Evolutionary conservation across 2,797 vertebrate species (phyloP).

Genomic region (Silurus lanzhouensis): DNA sequence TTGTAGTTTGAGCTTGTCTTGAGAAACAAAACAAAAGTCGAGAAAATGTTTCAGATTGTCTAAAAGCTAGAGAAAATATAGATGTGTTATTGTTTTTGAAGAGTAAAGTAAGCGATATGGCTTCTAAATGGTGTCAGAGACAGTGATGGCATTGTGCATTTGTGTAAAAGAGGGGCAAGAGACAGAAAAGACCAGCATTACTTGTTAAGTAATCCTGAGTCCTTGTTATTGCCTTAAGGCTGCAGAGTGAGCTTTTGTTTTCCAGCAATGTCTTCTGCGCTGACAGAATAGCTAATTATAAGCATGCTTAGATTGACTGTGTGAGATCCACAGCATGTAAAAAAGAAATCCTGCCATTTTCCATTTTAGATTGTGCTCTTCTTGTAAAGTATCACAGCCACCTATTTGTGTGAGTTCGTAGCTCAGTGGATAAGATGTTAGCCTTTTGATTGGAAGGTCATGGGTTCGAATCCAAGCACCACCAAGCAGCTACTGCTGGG

Average conservation of each 20-base stretch:
- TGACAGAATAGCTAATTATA: slow-evolving; percentile 49
- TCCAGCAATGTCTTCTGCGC: slow-evolving; percentile 37
- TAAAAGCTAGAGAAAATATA: neutral
- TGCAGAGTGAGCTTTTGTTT: slow-evolving; percentile 44
- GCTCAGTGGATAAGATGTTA: no score
- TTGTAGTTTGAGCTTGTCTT: neutral
- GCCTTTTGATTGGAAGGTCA: no score
- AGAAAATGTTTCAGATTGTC: neutral
- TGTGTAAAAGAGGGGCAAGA: slow-evolving; percentile 4
- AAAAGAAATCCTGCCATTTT: slow-evolving; percentile 11
- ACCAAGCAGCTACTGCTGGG: no score
- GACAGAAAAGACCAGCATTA: slow-evolving; percentile 39
- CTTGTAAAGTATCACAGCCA: neutral
- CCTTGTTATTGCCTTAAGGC: slow-evolving; percentile 32
- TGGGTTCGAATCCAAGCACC: no score
- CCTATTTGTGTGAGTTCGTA: neutral
- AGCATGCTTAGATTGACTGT: slow-evolving; percentile 25
- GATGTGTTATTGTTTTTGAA: neutral
- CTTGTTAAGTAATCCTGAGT: slow-evolving; percentile 54
- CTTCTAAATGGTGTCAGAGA: slow-evolving; percentile 23
- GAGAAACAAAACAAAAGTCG: neutral
- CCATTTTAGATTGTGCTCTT: neutral
- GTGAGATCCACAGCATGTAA: slow-evolving; percentile 11
- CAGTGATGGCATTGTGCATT: neutral
- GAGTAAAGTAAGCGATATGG: neutral